phyloP scores from a whole-genome alignment of 2,113 vertebrate species.

The Ceuthmochares aereus region DNA sequence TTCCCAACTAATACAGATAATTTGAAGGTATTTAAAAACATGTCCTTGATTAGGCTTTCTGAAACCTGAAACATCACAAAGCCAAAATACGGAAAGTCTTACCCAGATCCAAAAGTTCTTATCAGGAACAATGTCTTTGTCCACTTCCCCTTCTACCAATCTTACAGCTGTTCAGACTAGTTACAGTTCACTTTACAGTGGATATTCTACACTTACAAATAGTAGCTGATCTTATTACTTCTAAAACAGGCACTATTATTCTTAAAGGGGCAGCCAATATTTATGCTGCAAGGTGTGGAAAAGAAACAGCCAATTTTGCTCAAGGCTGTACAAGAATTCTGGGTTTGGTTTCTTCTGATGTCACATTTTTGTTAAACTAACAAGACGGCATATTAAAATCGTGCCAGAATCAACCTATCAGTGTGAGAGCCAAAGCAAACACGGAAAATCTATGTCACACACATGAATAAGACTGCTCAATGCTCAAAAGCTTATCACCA shows the following conservation, averaged over 20 bases:
- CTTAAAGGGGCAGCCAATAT: neutral
- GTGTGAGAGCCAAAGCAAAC: neutral
- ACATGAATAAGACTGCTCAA: neutral
- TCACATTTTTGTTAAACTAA: conserved; percentile 33
- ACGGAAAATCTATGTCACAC: conserved; percentile 12
- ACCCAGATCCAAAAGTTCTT: conserved; percentile 40
- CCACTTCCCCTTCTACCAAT: conserved; percentile 10
- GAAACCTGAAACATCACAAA: conserved; percentile 58
- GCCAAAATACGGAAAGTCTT: conserved; percentile 49
- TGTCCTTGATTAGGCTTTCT: conserved; percentile 38
- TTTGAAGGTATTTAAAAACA: conserved; percentile 59
- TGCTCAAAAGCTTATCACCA: neutral
- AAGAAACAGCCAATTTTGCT: neutral
- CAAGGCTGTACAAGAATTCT: neutral
- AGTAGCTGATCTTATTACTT: neutral
- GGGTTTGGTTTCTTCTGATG: conserved; percentile 9
- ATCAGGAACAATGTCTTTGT: neutral
- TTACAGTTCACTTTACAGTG: neutral
- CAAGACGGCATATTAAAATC: neutral
- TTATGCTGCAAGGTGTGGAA: neutral
- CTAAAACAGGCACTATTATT: neutral
- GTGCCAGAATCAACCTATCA: neutral
- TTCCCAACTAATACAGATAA: conserved; percentile 12
- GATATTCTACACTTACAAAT: neutral
- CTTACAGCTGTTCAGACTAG: conserved; percentile 27